Conservation (phyloP, 2,888 invertebrate genomes). For the Eupelmus urozonus region DNA sequence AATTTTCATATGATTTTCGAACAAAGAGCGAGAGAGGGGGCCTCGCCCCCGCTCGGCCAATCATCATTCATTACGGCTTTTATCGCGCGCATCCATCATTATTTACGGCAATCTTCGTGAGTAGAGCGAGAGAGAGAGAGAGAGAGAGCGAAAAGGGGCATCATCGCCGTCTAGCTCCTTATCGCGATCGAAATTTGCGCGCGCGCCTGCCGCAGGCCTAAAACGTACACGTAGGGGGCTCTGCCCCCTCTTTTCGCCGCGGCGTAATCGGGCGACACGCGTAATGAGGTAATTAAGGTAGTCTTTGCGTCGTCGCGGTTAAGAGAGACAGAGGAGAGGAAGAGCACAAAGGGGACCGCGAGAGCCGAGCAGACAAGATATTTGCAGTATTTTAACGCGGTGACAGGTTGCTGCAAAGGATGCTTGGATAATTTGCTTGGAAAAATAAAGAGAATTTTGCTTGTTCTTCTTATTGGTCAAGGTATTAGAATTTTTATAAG, state of each 20-base stretch:
- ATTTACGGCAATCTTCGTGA: slow-evolving; percentile 34
- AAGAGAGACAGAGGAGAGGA: too few relatives aligned
- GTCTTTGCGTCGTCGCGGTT: background rate
- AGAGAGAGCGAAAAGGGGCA: too few relatives aligned
- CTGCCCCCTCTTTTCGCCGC: background rate
- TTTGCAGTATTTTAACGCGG: too few relatives aligned
- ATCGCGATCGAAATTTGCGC: slow-evolving; percentile 43
- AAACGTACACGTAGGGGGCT: background rate
- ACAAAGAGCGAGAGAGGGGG: background rate
- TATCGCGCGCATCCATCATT: slow-evolving; percentile 44
- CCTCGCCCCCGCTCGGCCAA: background rate
- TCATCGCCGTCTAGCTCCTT: slow-evolving; percentile 9
- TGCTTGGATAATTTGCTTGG: too few relatives aligned
- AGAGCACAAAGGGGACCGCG: background rate
- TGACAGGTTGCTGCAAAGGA: too few relatives aligned
- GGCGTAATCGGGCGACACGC: slow-evolving; percentile 2
- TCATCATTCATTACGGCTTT: slow-evolving; percentile 38
- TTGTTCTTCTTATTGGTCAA: too few relatives aligned
- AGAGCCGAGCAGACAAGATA: too few relatives aligned
- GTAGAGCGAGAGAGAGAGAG: slow-evolving; percentile 8
- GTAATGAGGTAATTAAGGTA: slow-evolving; percentile 39
- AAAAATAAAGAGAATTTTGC: too few relatives aligned
- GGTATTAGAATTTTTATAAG: too few relatives aligned
- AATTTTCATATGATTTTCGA: slow-evolving; percentile 14
- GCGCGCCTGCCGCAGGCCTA: slow-evolving; percentile 3